phyloP scores from a whole-genome alignment of 2,797 vertebrate genomes.

The Scolopax rusticola region DNA sequence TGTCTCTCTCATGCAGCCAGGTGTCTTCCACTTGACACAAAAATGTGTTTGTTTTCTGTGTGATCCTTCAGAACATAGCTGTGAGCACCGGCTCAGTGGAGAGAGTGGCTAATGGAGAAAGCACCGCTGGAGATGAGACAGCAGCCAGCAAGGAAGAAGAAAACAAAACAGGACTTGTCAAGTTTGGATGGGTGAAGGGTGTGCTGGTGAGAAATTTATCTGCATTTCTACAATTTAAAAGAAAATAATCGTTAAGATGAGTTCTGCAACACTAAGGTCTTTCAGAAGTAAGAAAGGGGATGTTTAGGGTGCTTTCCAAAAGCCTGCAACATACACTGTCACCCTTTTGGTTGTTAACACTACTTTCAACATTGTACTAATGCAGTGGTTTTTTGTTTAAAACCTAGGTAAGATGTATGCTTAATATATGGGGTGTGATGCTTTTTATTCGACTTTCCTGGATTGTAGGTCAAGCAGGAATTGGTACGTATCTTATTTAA shows the following conservation, averaged over 20 bases:
- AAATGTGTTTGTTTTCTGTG: constrained; percentile 23
- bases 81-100: constrained; percentile 78
- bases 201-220: constrained; percentile 90
- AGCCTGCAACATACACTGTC: not conserved
- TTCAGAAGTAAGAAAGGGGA: not conserved
- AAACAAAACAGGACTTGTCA: constrained; percentile 78
- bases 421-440: constrained; percentile 99
- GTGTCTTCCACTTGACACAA: not conserved
- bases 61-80: constrained; percentile 76
- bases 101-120: constrained; percentile 84
- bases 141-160: constrained; percentile 77
- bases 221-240: not conserved
- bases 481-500: constrained; percentile 82
- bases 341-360: not conserved
- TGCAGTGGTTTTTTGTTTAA: constrained; percentile 1
- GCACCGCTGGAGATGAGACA: constrained; percentile 81
- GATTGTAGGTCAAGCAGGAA: constrained; percentile 97
- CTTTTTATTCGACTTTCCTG: constrained; percentile 98
- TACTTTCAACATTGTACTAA: not conserved
- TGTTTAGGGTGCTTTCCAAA: not conserved
- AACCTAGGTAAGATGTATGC: constrained; percentile 95
- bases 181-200: constrained; percentile 98
- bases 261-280: not conserved
- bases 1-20: not conserved
- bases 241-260: not conserved